These are phyloP conservation scores for Lucinisca nassula DNA, from an alignment of 2,888 invertebrate genomes.

Conservation along the genomic window DNA sequence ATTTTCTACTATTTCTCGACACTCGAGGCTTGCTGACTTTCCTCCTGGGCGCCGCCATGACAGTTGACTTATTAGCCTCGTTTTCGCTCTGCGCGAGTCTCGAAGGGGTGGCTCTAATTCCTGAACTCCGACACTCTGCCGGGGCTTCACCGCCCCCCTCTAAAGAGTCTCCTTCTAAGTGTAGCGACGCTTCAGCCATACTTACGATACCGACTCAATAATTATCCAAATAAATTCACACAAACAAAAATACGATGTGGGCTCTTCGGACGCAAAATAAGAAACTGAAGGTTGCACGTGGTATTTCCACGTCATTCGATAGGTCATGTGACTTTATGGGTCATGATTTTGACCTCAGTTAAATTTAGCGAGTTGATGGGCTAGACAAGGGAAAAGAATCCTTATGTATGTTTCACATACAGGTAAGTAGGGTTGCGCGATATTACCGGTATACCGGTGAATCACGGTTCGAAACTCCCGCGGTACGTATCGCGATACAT, in stretches of 20 bases:
- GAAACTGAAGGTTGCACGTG: neutral
- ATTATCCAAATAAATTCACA: neutral
- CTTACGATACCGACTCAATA: neutral
- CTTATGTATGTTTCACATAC: slow-evolving; percentile 23
- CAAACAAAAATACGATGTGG: neutral
- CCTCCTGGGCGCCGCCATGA: neutral
- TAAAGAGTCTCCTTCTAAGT: too few species aligned
- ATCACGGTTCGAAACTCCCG: too few species aligned
- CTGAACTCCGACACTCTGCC: too few species aligned
- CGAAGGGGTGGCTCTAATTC: too few species aligned
- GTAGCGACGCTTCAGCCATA: neutral
- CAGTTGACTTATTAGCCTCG: too few species aligned
- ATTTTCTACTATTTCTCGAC: neutral
- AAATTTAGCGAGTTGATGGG: slow-evolving; percentile 13
- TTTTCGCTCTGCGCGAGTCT: too few species aligned
- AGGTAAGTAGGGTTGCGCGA: too few species aligned
- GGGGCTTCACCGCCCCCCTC: too few species aligned
- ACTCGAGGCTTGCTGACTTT: neutral
- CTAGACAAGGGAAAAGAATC: neutral
- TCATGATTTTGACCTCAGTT: neutral
- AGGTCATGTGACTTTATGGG: neutral
- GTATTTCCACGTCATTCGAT: neutral
- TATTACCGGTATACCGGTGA: too few species aligned
- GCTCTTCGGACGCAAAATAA: neutral
- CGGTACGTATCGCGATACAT: too few species aligned